Evolutionary conservation across 2,797 vertebrate genomes (phyloP), one percentile per base, ranked within the genome.

Genomic region (Sebastes iracundus): DNA sequence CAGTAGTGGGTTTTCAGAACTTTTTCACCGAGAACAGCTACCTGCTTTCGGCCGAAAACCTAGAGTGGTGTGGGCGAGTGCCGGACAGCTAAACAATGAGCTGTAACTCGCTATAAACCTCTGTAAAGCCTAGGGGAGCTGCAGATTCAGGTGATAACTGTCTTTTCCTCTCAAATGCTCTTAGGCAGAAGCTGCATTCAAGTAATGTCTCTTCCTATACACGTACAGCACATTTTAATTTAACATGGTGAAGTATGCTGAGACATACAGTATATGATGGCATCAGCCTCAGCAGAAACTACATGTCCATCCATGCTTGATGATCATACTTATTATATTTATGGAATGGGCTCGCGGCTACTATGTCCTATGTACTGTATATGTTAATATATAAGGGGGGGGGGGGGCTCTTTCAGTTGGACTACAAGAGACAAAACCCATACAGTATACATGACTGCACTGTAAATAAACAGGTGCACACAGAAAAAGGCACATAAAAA

Each of bases 291-390:
- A 64, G 8, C 10, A 53, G 66, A 62, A 72, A 82, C 72, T 72
- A 76, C 35, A 70, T 55, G 25, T 75, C 58, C 25, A 69, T 18
- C 59, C 62, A 66, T 61, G 79, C 53, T 67, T 38, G 32, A 75
- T 78, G 75, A 77, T 83, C 60, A 27, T 72, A 63, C 79, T 64
- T 63, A 56, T 65, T 42, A 79, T 83, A 73, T 86, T 82, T 68
- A 83, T 75, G 62, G 70, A 32, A 28, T 30, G 16, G 28, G 60
- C 90, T 84, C 4, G 28, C 67, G 79, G 83, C 82, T 70, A 73
- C 65, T 46, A 12, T 38, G 25, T 33, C 16, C 28, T 60, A 13
- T 38, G 16, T 63, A 38, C 35, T 13, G 35, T 38, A 28, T 69
- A 61, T 70, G 33, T 16, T 77, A 73, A 90, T 61, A 28, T 75